A percentile compares a stretch with the other conserved stretches of the same genome.
Evolutionary conservation across 2,888 invertebrate genomes (phyloP).

Genomic region (Seira sanloemensis): DNA sequence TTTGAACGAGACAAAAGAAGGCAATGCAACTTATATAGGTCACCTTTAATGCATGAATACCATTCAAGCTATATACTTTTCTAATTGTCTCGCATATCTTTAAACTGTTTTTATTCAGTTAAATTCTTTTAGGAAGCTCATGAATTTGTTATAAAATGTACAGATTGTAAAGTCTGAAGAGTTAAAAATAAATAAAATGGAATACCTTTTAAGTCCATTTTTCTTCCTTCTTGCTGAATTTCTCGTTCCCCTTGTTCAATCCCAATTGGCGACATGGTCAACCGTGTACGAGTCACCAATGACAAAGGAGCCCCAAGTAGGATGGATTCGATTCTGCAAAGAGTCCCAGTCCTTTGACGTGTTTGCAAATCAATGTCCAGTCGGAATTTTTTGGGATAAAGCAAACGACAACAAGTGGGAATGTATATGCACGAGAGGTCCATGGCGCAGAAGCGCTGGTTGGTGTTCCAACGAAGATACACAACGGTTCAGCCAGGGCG

Average conservation of each 20-base stretch:
- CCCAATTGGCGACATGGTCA: slow-evolving; percentile 47
- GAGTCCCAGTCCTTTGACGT: slow-evolving; percentile 46
- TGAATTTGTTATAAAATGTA: too few relatives aligned
- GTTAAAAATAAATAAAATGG: too few relatives aligned
- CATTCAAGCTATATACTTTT: not conserved
- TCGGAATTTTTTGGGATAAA: slow-evolving; percentile 64
- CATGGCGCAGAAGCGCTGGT: slow-evolving; percentile 60
- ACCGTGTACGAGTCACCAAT: slow-evolving; percentile 47
- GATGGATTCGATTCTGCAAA: slow-evolving; percentile 65
- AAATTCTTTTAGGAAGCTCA: not conserved
- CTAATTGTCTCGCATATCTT: not conserved
- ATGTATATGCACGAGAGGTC: slow-evolving; percentile 68
- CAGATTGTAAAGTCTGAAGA: too few relatives aligned
- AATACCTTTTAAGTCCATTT: too few relatives aligned
- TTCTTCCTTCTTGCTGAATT: not conserved
- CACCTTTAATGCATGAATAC: not conserved
- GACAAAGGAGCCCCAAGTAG: slow-evolving; percentile 42
- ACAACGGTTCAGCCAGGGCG: slow-evolving; percentile 57
- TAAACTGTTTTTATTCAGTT: not conserved
- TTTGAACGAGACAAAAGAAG: not conserved
- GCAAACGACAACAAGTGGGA: slow-evolving; percentile 59
- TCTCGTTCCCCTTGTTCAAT: not conserved
- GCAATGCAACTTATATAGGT: not conserved
- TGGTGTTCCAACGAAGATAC: slow-evolving; percentile 63
- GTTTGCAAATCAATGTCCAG: slow-evolving; percentile 67